Conservation (phyloP, 1,140 invertebrate genomes). For the Tetramorium parvispinum region DNA sequence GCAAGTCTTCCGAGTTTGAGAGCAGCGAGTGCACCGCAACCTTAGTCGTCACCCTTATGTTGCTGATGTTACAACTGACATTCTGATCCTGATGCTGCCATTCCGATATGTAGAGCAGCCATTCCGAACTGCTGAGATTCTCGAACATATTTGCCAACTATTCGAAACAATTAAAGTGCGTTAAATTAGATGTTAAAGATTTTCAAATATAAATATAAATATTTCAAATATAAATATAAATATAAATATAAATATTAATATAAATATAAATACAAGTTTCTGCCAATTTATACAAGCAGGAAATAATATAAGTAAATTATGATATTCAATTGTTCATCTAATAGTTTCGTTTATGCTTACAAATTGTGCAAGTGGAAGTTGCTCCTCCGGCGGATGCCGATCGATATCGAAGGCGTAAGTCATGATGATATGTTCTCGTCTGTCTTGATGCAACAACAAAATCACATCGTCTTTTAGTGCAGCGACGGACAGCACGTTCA, state of each 20-base stretch:
- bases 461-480: constrained; percentile 96
- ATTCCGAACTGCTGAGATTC: constrained; percentile 95
- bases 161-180: background rate
- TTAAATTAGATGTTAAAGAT: background rate
- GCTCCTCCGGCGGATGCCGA: constrained; percentile 90
- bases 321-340: background rate
- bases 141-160: constrained; percentile 97
- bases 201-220: background rate
- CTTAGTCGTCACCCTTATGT: constrained; percentile 96
- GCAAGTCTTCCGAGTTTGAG: constrained; percentile 90
- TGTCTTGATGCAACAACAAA: constrained; percentile 95
- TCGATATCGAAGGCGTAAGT: constrained; percentile 95
- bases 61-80: constrained; percentile 94
- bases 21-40: constrained; percentile 95
- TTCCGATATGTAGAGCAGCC: constrained; percentile 96
- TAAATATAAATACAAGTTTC: background rate
- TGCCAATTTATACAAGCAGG: background rate
- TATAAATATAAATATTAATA: background rate
- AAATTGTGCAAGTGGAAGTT: constrained; percentile 92
- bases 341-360: constrained; percentile 86
- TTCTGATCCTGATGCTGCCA: constrained; percentile 91
- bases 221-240: background rate
- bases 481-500: constrained; percentile 91
- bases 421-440: constrained; percentile 95
- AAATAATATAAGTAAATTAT: background rate